phyloP scores from a whole-genome alignment of 2,113 vertebrate species.

The Cyphomyrus plagiostoma region DNA sequence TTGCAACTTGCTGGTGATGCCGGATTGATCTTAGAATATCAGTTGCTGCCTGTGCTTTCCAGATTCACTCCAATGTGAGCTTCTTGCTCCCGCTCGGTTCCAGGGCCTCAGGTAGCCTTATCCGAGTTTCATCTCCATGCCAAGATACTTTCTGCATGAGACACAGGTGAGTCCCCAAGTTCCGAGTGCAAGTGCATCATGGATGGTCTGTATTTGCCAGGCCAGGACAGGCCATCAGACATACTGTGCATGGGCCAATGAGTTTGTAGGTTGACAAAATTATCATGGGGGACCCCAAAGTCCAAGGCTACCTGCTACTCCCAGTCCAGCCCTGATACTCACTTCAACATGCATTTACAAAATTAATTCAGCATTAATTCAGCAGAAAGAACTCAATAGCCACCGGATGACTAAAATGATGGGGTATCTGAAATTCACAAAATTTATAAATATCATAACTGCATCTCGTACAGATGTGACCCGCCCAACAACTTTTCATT shows the following conservation, averaged over 20 bases:
- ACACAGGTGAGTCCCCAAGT: neutral
- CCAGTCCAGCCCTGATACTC: neutral
- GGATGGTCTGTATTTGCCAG: neutral
- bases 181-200: neutral
- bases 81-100: neutral
- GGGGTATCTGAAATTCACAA: neutral
- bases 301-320: neutral
- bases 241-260: neutral
- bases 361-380: neutral
- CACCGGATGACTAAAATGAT: neutral
- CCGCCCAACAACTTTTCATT: neutral
- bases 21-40: neutral
- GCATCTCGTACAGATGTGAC: neutral
- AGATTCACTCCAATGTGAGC: neutral
- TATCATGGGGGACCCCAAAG: neutral
- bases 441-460: neutral
- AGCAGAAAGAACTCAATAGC: neutral
- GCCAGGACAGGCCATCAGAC: neutral
- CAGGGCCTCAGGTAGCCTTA: neutral
- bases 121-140: neutral
- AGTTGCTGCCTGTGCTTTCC: neutral
- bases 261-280: neutral
- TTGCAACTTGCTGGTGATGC: neutral
- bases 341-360: neutral
- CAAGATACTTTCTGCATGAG: neutral